Evolutionary conservation across 1,140 invertebrate genomes (phyloP), one percentile per base, ranked within the genome.

Genomic region (Caenorhabditis brenneri): DNA sequence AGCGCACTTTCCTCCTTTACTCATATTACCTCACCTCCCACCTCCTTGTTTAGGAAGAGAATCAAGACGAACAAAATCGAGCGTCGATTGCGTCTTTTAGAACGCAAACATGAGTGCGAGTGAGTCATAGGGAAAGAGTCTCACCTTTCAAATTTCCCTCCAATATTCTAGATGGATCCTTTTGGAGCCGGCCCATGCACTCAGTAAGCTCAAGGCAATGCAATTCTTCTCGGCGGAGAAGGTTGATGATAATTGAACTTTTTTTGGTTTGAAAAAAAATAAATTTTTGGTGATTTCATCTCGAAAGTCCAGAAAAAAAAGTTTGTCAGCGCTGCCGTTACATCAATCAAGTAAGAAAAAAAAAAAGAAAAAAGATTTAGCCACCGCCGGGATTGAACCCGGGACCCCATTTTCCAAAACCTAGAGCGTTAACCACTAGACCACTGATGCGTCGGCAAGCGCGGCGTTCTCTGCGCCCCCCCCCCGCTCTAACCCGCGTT

Each of bases 51-150:
- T n/a, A 74, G 65, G 36, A 74, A 39, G 22, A 3, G 65, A 74
- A 74, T 74, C 36, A 74, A 74, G 36, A 74, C 65, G 65, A 74
- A 74, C 36, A 74, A 74, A 42, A 74, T 74, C 36, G 65, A 74
- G 36, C 65, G 65, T 46, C 65, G 36, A 42, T 74, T 74, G 65
- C 65, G 65, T 36, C 65, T 74, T 74, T 74, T 74, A 74, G 65
- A 74, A 31, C 65, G 65, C 65, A 74, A 74, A 74, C 65, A 74
- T 19, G 65, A 74, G 65, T 33, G 29, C 65, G 65, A 74, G 65
- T 74, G 65, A 74, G 65, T 74, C 65, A 74, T 46, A 42, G 9
- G 1, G 6, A 42, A 7, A 16, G 16, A 4, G 10, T 74, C 12
- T 74, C n/a, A 39, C 65, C 65, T 42, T 42, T 33, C 31, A 65